Percentiles rank a stretch among this genome's conserved stretches.
Evolutionary conservation across 2,113 vertebrate species (phyloP).

Genomic region (Anarrhichthys ocellatus): DNA sequence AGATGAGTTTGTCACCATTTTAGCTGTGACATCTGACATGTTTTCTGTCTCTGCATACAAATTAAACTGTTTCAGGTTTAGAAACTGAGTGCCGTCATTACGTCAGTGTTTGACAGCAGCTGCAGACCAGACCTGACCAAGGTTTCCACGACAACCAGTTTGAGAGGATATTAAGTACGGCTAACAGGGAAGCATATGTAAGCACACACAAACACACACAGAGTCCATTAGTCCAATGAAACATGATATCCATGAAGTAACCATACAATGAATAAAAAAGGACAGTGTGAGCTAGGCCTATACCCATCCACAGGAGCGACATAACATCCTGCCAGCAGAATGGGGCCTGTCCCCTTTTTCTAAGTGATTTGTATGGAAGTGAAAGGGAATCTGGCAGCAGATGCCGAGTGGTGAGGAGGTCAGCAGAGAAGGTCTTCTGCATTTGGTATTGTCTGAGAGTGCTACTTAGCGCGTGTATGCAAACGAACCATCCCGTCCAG

Average conservation of each 20-base stretch:
- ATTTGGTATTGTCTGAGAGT: constrained; percentile 53
- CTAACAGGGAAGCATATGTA: constrained; percentile 24
- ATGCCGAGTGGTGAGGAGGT: constrained; percentile 49
- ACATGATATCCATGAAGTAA: constrained; percentile 4
- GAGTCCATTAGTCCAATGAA: constrained; percentile 18
- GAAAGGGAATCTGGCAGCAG: constrained; percentile 74
- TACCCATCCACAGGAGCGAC: constrained; percentile 7
- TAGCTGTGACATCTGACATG: not conserved
- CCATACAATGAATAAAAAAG: not conserved
- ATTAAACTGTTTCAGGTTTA: not conserved
- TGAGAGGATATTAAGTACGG: constrained; percentile 18
- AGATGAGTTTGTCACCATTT: not conserved
- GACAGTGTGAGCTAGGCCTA: not conserved
- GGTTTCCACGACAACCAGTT: constrained; percentile 70
- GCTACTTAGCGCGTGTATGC: constrained; percentile 39
- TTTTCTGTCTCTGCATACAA: not conserved
- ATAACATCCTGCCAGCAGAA: constrained; percentile 36
- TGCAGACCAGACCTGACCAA: constrained; percentile 57
- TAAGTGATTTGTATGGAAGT: constrained; percentile 42
- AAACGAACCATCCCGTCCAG: constrained; percentile 67
- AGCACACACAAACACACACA: constrained; percentile 22
- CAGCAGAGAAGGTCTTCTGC: constrained; percentile 37
- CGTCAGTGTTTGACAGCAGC: constrained; percentile 58
- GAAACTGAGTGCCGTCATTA: not conserved
- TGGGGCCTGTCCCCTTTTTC: constrained; percentile 24